phyloP scores from a whole-genome alignment of 2,888 invertebrate species.

The Quadriops clusia region DNA sequence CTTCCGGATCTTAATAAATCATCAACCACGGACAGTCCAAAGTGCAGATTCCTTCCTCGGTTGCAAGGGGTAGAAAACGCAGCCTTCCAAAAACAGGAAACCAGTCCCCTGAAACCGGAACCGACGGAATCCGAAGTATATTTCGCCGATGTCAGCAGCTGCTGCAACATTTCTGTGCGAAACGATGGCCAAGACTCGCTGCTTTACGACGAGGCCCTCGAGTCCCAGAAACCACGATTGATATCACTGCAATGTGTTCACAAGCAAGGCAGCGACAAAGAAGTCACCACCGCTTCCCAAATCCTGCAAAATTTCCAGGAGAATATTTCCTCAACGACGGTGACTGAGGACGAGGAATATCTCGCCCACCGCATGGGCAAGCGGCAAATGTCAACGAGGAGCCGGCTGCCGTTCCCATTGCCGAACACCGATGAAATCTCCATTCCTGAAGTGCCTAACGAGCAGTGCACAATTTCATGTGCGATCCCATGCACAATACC shows the following conservation, averaged over 20 bases:
- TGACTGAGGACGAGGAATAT: slow-evolving; percentile 44
- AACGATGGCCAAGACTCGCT: slow-evolving; percentile 46
- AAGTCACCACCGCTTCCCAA: slow-evolving; percentile 20
- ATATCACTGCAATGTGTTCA: slow-evolving; percentile 28
- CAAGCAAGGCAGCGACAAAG: slow-evolving; percentile 33
- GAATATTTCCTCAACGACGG: slow-evolving; percentile 25
- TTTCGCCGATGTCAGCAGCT: slow-evolving; percentile 76
- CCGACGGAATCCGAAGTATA: slow-evolving; percentile 73
- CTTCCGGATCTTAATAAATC: slow-evolving; percentile 21
- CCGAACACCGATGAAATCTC: slow-evolving; percentile 32
- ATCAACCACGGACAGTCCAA: slow-evolving; percentile 23
- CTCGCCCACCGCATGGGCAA: slow-evolving; percentile 44
- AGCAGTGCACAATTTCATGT: slow-evolving; percentile 30
- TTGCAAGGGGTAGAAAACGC: slow-evolving; percentile 65
- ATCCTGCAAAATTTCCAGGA: slow-evolving; percentile 29
- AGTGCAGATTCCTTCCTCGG: slow-evolving; percentile 35
- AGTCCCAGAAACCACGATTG: slow-evolving; percentile 32
- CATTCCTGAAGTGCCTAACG: slow-evolving; percentile 12
- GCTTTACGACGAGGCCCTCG: slow-evolving; percentile 45
- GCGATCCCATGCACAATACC: slow-evolving; percentile 4
- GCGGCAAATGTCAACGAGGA: slow-evolving; percentile 46
- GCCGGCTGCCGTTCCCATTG: slow-evolving; percentile 44
- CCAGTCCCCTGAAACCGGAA: slow-evolving; percentile 42
- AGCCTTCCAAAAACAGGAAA: slow-evolving; percentile 62
- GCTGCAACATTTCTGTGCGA: slow-evolving; percentile 60